phyloP scores from a whole-genome alignment of 2,888 invertebrate species.

The Aphodius granarius region DNA sequence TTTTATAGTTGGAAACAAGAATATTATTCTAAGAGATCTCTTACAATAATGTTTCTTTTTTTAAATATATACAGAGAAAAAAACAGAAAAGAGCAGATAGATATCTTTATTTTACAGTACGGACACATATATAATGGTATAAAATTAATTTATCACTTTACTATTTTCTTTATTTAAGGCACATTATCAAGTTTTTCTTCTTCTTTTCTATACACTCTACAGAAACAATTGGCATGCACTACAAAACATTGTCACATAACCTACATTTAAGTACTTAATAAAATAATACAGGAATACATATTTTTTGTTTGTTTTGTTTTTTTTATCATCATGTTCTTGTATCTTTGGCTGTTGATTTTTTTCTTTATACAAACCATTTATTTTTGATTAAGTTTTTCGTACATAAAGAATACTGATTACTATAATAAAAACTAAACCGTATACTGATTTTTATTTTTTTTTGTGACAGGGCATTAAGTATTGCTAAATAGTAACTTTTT shows the following conservation, averaged over 20 bases:
- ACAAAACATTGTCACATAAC: slow-evolving; percentile 9
- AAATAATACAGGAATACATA: slow-evolving; percentile 5
- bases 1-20: not conserved
- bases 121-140: slow-evolving; percentile 27
- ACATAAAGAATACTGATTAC: no score
- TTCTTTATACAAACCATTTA: not conserved
- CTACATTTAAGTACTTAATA: not conserved
- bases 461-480: no score
- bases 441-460: not conserved
- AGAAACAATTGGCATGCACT: not conserved
- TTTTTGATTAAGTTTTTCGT: not conserved
- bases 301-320: not conserved
- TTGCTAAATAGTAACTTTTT: no score
- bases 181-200: slow-evolving; percentile 25
- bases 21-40: not conserved
- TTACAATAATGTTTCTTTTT: no score
- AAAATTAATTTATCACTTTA: slow-evolving; percentile 28
- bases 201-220: slow-evolving; percentile 12
- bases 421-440: not conserved
- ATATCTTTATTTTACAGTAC: slow-evolving; percentile 26
- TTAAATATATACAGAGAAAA: not conserved
- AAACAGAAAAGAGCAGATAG: slow-evolving; percentile 13
- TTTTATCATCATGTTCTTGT: not conserved
- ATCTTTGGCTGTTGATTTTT: not conserved
- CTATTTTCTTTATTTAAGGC: slow-evolving; percentile 23